phyloP scores from a whole-genome alignment of 2,113 vertebrate genomes.

The Microtus oregoni region DNA sequence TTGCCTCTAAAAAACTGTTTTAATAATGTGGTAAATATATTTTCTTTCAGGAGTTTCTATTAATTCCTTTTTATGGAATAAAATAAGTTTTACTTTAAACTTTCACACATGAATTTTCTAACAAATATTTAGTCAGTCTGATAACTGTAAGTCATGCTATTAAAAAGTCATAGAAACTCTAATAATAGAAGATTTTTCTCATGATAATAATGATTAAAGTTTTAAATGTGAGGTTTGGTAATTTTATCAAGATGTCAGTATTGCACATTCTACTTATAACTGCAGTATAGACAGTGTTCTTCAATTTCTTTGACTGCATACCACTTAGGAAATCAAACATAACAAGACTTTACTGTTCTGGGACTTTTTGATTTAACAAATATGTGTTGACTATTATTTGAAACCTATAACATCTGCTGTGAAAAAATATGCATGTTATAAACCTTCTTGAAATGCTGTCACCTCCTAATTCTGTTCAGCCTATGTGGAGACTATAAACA shows the following conservation, averaged over 20 bases:
- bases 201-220: neutral
- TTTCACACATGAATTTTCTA: neutral
- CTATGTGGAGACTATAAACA: neutral
- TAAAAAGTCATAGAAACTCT: neutral
- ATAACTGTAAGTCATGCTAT: neutral
- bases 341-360: accelerated
- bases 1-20: neutral
- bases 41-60: neutral
- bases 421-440: neutral
- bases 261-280: neutral
- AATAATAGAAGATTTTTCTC: neutral
- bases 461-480: neutral
- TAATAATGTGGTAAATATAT: neutral
- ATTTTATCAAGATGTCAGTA: neutral
- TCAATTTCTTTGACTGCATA: neutral
- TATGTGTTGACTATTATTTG: neutral
- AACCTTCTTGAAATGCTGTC: neutral
- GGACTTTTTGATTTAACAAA: neutral
- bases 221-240: neutral
- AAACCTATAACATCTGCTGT: neutral
- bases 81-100: neutral
- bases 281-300: neutral
- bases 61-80: neutral
- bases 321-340: neutral
- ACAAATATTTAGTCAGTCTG: neutral